Evolutionary conservation across 2,113 vertebrate species (phyloP).

Genomic region (Dipodomys ordii): DNA sequence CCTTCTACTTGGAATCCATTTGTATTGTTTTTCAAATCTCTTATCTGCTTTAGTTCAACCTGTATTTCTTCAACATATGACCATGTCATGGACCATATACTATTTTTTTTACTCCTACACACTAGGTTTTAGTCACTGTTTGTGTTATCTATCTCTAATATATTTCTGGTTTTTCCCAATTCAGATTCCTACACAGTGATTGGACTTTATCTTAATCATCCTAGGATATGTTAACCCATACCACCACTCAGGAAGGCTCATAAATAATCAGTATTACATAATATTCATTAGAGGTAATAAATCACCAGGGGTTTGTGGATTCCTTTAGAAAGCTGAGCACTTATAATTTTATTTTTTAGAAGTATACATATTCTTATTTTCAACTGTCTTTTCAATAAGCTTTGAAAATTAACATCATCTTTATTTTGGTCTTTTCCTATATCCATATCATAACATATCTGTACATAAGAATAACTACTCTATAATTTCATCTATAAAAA

Average conservation of each 20-base stretch:
- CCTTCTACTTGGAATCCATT: neutral
- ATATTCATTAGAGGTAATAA: neutral
- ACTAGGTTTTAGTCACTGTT: neutral
- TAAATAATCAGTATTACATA: neutral
- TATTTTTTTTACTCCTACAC: neutral
- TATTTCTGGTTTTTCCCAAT: neutral
- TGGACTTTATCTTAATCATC: neutral
- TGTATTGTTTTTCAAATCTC: neutral
- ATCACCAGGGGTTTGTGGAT: neutral
- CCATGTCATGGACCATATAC: neutral
- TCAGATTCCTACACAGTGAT: neutral
- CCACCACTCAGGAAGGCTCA: neutral
- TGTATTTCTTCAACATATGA: neutral
- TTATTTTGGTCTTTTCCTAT: neutral
- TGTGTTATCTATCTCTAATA: neutral
- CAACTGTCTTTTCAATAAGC: neutral
- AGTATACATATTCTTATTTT: neutral
- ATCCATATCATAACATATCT: neutral
- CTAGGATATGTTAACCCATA: fast-evolving
- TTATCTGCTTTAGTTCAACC: neutral
- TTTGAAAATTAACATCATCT: neutral
- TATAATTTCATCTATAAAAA: neutral
- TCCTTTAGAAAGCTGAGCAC: neutral
- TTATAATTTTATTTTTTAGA: conserved; percentile 28
- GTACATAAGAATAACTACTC: no score